Base-by-base conservation (phyloP, 2,888 invertebrate species). In the Troides oblongomaculatus region DNA sequence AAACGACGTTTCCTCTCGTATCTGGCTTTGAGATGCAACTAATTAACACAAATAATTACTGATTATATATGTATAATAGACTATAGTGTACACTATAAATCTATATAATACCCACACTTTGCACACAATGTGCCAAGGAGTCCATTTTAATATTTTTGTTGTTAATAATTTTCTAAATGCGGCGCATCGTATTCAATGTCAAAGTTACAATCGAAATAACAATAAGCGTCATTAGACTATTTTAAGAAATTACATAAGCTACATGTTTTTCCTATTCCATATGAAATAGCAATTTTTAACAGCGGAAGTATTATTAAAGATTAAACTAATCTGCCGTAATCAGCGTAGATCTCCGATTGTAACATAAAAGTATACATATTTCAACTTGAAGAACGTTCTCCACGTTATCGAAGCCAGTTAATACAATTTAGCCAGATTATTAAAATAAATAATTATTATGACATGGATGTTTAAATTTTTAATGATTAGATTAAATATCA, bases 91-190 rank as follows among this genome's bases (percentile, higher is more conserved):
- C 25, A 25, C 18, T 56, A 39, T 17, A 25, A 21, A 43, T 43
- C 14, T n/a, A 23, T 25, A 60, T 60, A 64, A 68, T 64, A 25
- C 60, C 23, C 68, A 56, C 61, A 64, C 39, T 64, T 64, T 61
- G 23, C 30, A 14, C 14, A 46, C 14, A 25, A 59, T 25, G 25
- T 17, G 39, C n/a, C 36, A 67, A 36, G n/a, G 21, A 21, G 56
- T 21, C n/a, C 18, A 25, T 60, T n/a, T 21, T 21, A 68, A 56
- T 64, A 53, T 64, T 60, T 59, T 39, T 4, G 46, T n/a, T 57
- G 62, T 39, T 25, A 62, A 62, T 43, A 23, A 61, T 67, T 57
- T 56, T 36, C 21, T 61, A 62, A 62, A 23, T 23, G n/a, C 62
- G 14, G 2, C 14, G 62, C 56, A 62, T 5, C 39, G 39, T 62